Percentiles rank a stretch among this genome's conserved stretches.
Evolutionary conservation across 2,888 invertebrate species (phyloP).

Genomic region (Caenorhabditis sp.): DNA sequence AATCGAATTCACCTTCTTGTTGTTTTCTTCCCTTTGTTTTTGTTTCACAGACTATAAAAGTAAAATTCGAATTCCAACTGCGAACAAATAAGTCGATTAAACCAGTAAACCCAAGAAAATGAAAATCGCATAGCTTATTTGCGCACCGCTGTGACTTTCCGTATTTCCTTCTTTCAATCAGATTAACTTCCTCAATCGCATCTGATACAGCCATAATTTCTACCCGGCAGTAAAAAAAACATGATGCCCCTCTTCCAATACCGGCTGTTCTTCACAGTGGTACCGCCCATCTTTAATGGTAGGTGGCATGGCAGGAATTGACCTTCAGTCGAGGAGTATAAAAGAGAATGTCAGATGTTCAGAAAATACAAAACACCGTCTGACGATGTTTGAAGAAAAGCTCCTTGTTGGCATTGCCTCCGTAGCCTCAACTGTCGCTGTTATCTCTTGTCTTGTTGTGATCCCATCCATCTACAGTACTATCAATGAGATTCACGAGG

Average conservation of each 20-base stretch:
- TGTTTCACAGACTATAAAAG: conserved; percentile 3
- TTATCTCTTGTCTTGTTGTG: conserved; percentile 76
- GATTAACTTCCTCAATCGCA: conserved; percentile 53
- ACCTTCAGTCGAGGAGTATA: conserved; percentile 64
- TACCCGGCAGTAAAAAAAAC: conserved; percentile 40
- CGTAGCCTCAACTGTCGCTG: conserved; percentile 70
- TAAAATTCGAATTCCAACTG: conserved; percentile 3
- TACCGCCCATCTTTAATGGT: conserved; percentile 49
- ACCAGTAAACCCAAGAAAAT: conserved; percentile 18
- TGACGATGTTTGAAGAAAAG: conserved; percentile 74
- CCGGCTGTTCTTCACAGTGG: conserved; percentile 43
- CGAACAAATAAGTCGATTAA: conserved; percentile 20
- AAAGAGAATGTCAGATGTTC: conserved; percentile 40
- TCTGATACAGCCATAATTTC: conserved; percentile 25
- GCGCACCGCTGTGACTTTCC: conserved; percentile 38
- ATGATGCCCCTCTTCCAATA: conserved; percentile 32
- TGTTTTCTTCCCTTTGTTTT: not conserved
- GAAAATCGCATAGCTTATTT: conserved; percentile 56
- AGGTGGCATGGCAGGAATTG: conserved; percentile 56
- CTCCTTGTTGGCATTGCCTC: conserved; percentile 73
- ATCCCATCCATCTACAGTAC: conserved; percentile 79
- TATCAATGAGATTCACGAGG: conserved; percentile 79
- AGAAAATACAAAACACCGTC: conserved; percentile 34
- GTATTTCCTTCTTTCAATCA: not conserved
- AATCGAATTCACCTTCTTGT: conserved; percentile 26